phyloP scores from a whole-genome alignment of 2,113 vertebrate species.

The Gallinago jamesoni region DNA sequence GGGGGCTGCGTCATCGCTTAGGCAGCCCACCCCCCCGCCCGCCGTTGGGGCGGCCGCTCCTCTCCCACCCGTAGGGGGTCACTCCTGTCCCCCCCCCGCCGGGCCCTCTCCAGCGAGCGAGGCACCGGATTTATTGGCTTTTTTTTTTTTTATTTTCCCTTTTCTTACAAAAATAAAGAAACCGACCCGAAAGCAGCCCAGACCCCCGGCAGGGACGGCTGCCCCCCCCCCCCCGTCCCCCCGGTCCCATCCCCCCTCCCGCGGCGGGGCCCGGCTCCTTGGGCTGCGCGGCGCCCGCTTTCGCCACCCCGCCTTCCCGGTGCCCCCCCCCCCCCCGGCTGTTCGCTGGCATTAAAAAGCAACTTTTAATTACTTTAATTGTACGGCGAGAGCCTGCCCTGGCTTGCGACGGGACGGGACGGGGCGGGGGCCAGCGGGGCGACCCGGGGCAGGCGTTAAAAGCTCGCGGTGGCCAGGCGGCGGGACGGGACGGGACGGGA shows the following conservation, averaged over 20 bases:
- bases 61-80: neutral
- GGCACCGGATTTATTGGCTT: neutral
- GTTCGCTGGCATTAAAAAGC: conserved; percentile 44
- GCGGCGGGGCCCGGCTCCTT: neutral
- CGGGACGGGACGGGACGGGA: too few relatives aligned
- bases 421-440: neutral
- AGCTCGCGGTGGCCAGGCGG: too few relatives aligned
- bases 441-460: neutral
- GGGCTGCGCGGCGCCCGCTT: neutral
- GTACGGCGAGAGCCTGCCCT: neutral
- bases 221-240: neutral
- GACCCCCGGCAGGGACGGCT: neutral
- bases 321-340: neutral
- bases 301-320: neutral
- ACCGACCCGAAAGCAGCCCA: neutral
- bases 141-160: neutral
- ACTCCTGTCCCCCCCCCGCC: neutral
- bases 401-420: neutral
- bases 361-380: neutral
- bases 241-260: neutral
- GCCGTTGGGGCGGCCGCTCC: neutral
- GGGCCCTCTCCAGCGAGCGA: neutral
- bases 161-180: neutral
- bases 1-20: conserved; percentile 94
- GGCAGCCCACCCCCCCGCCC: neutral